A percentile compares a stretch with the other conserved stretches of the same genome.
These are phyloP conservation scores for Pseudomyrmex gracilis DNA, from an alignment of 1,140 invertebrate genomes.

Conservation along the genomic window DNA sequence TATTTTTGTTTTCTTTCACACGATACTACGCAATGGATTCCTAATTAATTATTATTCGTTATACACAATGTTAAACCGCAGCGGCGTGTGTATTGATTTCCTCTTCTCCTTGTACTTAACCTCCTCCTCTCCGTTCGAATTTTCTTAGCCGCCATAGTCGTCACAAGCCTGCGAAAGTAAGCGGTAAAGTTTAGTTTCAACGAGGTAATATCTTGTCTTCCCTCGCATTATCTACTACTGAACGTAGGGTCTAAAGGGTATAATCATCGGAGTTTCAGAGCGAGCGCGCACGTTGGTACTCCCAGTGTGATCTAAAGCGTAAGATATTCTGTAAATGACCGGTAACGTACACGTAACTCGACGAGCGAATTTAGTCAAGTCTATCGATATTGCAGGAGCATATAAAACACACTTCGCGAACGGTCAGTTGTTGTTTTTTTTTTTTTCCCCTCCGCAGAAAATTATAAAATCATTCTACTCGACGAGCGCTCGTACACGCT, in stretches of 20 bases:
- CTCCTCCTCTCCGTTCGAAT: background rate
- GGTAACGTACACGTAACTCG: no score
- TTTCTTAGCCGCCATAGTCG: slow-evolving; percentile 5
- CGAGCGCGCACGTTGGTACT: slow-evolving; percentile 5
- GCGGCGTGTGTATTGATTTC: slow-evolving; percentile 38
- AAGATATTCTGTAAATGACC: slow-evolving; percentile 39
- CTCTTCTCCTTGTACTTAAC: slow-evolving; percentile 6
- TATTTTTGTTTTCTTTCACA: background rate
- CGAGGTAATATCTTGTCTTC: slow-evolving; percentile 54
- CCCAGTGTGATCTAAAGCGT: slow-evolving; percentile 5
- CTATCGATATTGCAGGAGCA: background rate
- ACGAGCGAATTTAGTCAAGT: slow-evolving; percentile 27
- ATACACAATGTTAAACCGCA: background rate
- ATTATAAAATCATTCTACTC: no score
- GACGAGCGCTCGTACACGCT: no score
- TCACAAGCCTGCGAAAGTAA: slow-evolving; percentile 19
- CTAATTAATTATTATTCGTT: background rate
- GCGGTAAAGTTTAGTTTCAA: slow-evolving; percentile 54
- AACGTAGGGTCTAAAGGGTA: slow-evolving; percentile 49
- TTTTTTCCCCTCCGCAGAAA: no score
- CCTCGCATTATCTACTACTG: slow-evolving; percentile 42
- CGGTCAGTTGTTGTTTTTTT: no score
- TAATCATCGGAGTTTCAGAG: slow-evolving; percentile 46
- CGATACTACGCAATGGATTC: background rate
- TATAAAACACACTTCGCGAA: no score